A percentile compares a stretch with the other conserved stretches of the same genome.
Conservation (phyloP, 92 coral and sea anemone genomes). For the Blastomussa wellsi region DNA sequence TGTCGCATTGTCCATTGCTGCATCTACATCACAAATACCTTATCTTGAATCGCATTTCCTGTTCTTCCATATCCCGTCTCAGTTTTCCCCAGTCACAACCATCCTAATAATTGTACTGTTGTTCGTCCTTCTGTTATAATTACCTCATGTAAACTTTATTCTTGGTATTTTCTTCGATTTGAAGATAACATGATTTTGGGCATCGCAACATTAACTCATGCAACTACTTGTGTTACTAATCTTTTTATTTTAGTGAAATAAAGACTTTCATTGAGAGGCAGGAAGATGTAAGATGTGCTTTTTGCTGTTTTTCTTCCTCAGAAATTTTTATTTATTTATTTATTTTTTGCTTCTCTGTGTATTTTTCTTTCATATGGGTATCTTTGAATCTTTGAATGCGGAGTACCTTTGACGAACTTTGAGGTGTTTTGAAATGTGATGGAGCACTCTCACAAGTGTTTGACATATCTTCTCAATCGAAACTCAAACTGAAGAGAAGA, state of each 20-base stretch:
- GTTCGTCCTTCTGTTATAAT: too few relatives aligned
- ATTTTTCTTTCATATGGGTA: too few relatives aligned
- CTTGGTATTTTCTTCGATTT: background rate
- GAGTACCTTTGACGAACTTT: too few relatives aligned
- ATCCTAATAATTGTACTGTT: background rate
- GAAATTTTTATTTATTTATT: background rate
- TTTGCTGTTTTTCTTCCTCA: background rate
- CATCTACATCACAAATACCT: background rate
- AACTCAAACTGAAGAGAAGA: too few relatives aligned
- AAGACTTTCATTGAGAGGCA: slow-evolving; percentile 41
- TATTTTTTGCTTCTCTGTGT: background rate
- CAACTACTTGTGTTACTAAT: background rate
- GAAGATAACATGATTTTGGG: background rate
- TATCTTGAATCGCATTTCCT: background rate
- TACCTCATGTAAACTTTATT: background rate
- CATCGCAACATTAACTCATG: background rate
- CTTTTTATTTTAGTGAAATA: slow-evolving; percentile 61
- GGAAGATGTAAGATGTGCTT: slow-evolving; percentile 58
- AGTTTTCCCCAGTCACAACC: background rate
- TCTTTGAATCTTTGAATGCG: background rate
- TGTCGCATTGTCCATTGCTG: background rate
- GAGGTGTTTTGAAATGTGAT: too few relatives aligned
- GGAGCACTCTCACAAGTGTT: too few relatives aligned
- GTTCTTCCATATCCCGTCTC: background rate
- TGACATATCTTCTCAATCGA: too few relatives aligned